phyloP scores from a whole-genome alignment of 2,797 vertebrate genomes.

The Betta splendens region DNA sequence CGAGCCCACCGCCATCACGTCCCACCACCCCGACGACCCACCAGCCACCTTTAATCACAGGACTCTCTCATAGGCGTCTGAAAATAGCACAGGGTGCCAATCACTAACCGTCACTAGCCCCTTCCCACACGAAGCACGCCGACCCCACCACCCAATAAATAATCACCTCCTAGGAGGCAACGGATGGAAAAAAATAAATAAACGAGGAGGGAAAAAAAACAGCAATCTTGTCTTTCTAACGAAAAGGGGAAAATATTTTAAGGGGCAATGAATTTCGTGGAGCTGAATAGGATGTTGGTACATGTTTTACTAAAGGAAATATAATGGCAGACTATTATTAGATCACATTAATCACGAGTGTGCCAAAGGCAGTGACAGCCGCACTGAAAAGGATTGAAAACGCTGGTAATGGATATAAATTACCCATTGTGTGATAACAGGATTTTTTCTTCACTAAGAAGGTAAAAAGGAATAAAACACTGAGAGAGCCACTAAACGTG shows the following conservation, averaged over 20 bases:
- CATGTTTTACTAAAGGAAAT: slow-evolving; percentile 99
- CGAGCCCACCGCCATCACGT: not conserved
- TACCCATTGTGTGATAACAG: slow-evolving; percentile 99
- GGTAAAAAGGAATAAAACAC: slow-evolving; percentile 98
- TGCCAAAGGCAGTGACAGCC: slow-evolving; percentile 99
- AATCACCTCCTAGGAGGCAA: slow-evolving; percentile 78
- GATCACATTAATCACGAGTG: slow-evolving; percentile 99
- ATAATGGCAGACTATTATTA: slow-evolving; percentile 99
- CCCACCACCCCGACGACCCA: not conserved
- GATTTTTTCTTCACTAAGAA: slow-evolving; percentile 98
- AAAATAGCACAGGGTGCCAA: slow-evolving; percentile 40
- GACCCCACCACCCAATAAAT: slow-evolving; percentile 65
- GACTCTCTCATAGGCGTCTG: slow-evolving; percentile 52
- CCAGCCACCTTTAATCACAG: slow-evolving; percentile 46
- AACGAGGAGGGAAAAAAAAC: no score
- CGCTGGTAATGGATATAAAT: slow-evolving; percentile 99
- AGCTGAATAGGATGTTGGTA: slow-evolving; percentile 99
- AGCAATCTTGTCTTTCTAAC: slow-evolving; percentile 97
- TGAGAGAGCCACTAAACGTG: slow-evolving; percentile 90
- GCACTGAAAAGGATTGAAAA: slow-evolving; percentile 99
- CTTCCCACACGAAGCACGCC: not conserved
- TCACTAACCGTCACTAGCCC: slow-evolving; percentile 57
- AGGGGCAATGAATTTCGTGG: slow-evolving; percentile 99
- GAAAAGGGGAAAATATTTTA: slow-evolving; percentile 96
- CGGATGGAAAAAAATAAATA: slow-evolving; percentile 23